Evolutionary conservation across 2,888 invertebrate genomes (phyloP), one percentile per base, ranked within the genome.

Genomic region (Chrysina gloriosa): DNA sequence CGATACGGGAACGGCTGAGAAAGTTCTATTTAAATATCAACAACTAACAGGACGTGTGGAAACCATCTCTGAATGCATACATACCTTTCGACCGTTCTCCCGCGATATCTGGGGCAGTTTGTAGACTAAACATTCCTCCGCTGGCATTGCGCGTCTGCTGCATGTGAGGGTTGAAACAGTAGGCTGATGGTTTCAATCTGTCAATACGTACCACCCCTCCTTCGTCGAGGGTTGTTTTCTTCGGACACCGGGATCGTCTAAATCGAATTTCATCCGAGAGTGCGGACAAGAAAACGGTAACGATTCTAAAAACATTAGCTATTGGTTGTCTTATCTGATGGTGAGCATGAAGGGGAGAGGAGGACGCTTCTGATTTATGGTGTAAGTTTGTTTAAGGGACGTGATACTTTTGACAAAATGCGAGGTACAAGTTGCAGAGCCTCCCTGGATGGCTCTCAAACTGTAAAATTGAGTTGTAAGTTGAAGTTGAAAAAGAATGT

Each of bases 151-250:
- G 76, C 76, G 75, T 73, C 75, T 74, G 74, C 73, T 66, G 65
- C 74, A 75, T 71, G 72, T 70, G 74, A 77, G 78, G 76, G 77
- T 74, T 76, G 75, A 77, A 77, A 78, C 76, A 78, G 74, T 76
- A 73, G 80, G 79, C 81, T 78, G 79, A 81, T 82, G 82, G 80
- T 82, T 82, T 80, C 82, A 82, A 82, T 82, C 82, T 82, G 82
- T 83, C 83, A 83, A 78, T 81, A 78, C 76, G 76, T 75, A 70
- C 78, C 78, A 77, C 80, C 79, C 78, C 74, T 36, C 23, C 39
- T 14, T 23, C 58, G 14, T n/a, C n/a, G 21, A 23, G 58, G 58
- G 42, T 58, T 39, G 42, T 9, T 39, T 25, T 16, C 58, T 42
- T 58, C 58, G 58, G 58, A 58, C 58, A 58, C 4, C 25, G 27